Conservation (phyloP, 2,888 invertebrate species). For the Pterostichus niger region DNA sequence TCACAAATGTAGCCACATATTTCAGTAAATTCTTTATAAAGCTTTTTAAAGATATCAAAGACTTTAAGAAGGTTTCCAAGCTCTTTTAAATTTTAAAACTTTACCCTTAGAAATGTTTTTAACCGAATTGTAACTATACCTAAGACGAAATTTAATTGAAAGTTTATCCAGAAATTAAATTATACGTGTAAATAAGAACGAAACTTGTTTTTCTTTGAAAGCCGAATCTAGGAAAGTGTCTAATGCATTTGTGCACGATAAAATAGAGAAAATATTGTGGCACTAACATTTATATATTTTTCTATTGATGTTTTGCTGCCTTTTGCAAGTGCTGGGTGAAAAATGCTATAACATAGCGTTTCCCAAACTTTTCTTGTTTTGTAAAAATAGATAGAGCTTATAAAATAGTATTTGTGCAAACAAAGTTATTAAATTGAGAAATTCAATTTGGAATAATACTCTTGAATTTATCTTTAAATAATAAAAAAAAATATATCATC, state of each 20-base stretch:
- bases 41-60: constrained; percentile 30
- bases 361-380: too few relatives aligned
- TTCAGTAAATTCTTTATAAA: constrained; percentile 33
- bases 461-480: too few relatives aligned
- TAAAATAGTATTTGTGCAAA: too few relatives aligned
- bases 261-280: constrained; percentile 20
- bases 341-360: too few relatives aligned
- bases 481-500: too few relatives aligned
- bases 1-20: constrained; percentile 17
- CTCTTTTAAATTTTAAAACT: constrained; percentile 45
- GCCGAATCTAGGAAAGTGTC: background rate
- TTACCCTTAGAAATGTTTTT: background rate
- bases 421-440: too few relatives aligned
- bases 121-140: constrained; percentile 29
- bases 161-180: constrained; percentile 19
- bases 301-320: too few relatives aligned
- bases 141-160: constrained; percentile 27
- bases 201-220: constrained; percentile 25
- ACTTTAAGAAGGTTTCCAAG: constrained; percentile 15
- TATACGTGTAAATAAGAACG: background rate
- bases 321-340: too few relatives aligned
- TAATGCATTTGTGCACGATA: constrained; percentile 6
- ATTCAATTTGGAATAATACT: too few relatives aligned
- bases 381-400: too few relatives aligned
- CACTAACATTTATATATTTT: constrained; percentile 6